phyloP scores from a whole-genome alignment of 2,888 invertebrate species.

The Escarpia spicata region DNA sequence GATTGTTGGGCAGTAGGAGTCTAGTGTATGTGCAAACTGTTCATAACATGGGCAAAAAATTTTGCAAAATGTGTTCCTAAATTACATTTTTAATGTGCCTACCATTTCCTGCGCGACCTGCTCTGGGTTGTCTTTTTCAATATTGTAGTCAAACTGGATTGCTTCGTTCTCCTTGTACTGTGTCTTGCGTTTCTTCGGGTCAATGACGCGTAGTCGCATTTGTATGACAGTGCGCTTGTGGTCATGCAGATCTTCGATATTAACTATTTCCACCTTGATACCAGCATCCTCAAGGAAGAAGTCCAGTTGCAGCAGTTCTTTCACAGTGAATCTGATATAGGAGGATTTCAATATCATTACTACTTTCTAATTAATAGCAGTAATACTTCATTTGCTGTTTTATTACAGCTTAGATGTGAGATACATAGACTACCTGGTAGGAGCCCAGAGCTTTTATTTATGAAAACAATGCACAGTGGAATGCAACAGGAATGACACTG shows the following conservation, averaged over 20 bases:
- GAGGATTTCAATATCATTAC: not conserved
- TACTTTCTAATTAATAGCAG: not conserved
- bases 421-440: not conserved
- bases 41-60: too few relatives aligned
- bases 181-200: constrained; percentile 95
- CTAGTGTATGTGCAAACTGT: too few relatives aligned
- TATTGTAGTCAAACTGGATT: constrained; percentile 97
- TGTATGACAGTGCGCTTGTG: constrained; percentile 66
- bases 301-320: constrained; percentile 91
- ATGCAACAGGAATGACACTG: too few relatives aligned
- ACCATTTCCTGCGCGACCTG: constrained; percentile 93
- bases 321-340: constrained; percentile 81
- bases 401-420: not conserved
- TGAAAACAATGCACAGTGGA: not conserved
- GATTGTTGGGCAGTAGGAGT: too few relatives aligned
- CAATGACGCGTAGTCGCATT: constrained; percentile 91
- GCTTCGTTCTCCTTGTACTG: constrained; percentile 99
- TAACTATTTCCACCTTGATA: constrained; percentile 79
- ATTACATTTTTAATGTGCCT: constrained; percentile 13
- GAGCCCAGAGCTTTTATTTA: not conserved
- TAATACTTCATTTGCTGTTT: not conserved
- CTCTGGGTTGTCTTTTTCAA: constrained; percentile 89
- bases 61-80: too few relatives aligned
- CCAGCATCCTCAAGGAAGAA: constrained; percentile 97
- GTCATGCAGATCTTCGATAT: constrained; percentile 66